Evolutionary conservation across 2,888 invertebrate genomes (phyloP), one percentile per base, ranked within the genome.

Genomic region (Leistus spinibarbis): DNA sequence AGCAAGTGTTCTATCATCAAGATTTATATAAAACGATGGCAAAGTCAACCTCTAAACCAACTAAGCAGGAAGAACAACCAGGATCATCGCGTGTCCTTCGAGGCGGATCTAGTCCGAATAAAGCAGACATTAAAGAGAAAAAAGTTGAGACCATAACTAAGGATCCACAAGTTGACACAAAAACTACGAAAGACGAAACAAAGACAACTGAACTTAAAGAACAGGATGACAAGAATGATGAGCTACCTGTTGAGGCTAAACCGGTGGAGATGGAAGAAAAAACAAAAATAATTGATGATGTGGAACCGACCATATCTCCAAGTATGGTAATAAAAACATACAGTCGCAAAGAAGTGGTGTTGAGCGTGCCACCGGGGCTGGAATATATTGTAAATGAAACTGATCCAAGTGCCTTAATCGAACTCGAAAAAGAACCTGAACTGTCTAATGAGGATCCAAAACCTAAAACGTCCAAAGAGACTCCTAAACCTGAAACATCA

Each of bases 311-410:
- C 78, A 79, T 84, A 17, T 81, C 81, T 72, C 82, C 83, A 9
- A 82, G 80, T 69, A 80, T 80, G 78, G 82, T 83, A 3, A 76
- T 83, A 23, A 85, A 85, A 80, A 85, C 85, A 0, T 85, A 85
- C 72, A 84, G 85, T 0, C 80, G 85, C 57, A 85, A 85, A 79
- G 74, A 74, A 54, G 13, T 68, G 9, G 54, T 74, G 1, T 5
- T 74, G 17, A 60, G 68, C 17, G 63, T 74, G 1, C 74, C 74
- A 22, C 68, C 53, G 5, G 74, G 68, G 4, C 27, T 74, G 24
- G 74, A 67, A 23, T 27, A 54, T 13, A 68, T 68, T 53, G 74
- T 74, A 2, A 68, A 67, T 23, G 74, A 27, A 22, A 17, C 23
- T 23, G 27, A 74, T 40, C n/a, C 62, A 63, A 74, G 73, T 73